These are phyloP conservation scores for Rhombomys opimus DNA, from an alignment of 2,113 vertebrate species.

Conservation along the genomic window DNA sequence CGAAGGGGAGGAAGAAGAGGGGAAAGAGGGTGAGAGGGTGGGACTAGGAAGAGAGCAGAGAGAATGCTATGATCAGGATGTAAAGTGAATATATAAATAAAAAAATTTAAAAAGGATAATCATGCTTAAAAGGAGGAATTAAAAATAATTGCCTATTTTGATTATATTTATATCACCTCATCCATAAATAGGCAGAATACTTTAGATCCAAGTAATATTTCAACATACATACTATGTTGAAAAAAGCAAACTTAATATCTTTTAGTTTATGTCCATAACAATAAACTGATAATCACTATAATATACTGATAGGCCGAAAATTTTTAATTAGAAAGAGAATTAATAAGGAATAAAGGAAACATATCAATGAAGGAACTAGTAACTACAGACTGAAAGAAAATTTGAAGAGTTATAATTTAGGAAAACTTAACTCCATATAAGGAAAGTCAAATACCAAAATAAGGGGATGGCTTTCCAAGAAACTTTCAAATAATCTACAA, in stretches of 20 bases:
- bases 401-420: conserved; percentile 10
- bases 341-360: conserved; percentile 3
- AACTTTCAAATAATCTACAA: background rate
- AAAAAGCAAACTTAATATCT: background rate
- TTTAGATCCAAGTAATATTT: background rate
- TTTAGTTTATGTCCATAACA: background rate
- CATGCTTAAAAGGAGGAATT: background rate
- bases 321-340: conserved; percentile 10
- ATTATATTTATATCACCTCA: background rate
- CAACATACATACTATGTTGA: background rate
- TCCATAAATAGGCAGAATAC: background rate
- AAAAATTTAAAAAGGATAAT: too few species aligned
- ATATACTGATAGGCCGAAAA: background rate
- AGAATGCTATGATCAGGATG: too few species aligned
- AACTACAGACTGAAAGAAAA: background rate
- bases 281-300: background rate
- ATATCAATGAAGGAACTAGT: background rate
- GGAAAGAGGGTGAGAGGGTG: too few species aligned
- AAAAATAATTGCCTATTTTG: conserved; percentile 22
- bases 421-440: background rate
- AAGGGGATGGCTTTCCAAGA: conserved; percentile 17
- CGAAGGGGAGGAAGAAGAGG: too few species aligned
- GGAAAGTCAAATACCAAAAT: conserved; percentile 36
- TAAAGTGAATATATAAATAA: too few species aligned
- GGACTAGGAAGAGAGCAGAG: too few species aligned